Evolutionary conservation across 1,140 invertebrate species (phyloP).

Genomic region (Ridgeia piscesae): DNA sequence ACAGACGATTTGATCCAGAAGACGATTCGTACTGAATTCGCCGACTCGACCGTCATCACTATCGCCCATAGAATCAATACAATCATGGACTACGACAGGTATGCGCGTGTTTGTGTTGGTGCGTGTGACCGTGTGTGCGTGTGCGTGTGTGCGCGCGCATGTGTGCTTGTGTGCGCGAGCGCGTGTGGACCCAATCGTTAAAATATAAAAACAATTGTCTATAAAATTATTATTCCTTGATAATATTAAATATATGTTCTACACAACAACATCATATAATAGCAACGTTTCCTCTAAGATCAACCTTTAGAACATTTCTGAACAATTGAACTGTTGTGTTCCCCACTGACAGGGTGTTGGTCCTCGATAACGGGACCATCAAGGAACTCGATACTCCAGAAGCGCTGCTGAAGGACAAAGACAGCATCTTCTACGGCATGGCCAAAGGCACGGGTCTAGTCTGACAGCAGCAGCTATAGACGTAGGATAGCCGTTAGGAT

Average conservation of each 20-base stretch:
- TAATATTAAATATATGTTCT: too few species aligned
- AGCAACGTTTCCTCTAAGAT: too few species aligned
- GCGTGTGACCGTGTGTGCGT: too few species aligned
- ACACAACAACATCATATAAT: too few species aligned
- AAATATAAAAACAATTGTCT: too few species aligned
- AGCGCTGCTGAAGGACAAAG: constrained; percentile 25
- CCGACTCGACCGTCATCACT: constrained; percentile 57
- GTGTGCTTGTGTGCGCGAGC: constrained; percentile 23
- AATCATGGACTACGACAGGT: constrained; percentile 74
- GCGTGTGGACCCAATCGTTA: background rate
- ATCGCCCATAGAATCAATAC: constrained; percentile 90
- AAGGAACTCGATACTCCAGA: constrained; percentile 30
- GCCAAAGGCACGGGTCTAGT: constrained; percentile 23
- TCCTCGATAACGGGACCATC: constrained; percentile 29
- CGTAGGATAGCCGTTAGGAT: background rate
- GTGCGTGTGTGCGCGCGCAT: too few species aligned
- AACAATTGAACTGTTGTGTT: background rate
- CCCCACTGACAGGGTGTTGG: constrained; percentile 23
- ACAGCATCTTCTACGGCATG: constrained; percentile 28
- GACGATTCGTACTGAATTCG: constrained; percentile 54
- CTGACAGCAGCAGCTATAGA: background rate
- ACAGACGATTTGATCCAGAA: constrained; percentile 59
- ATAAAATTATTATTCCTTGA: too few species aligned
- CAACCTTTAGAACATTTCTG: background rate
- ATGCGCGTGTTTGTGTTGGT: too few species aligned